A percentile compares a stretch with the other conserved stretches of the same genome.
phyloP scores from a whole-genome alignment of 2,113 vertebrate species.

The Ciconia boyciana region DNA sequence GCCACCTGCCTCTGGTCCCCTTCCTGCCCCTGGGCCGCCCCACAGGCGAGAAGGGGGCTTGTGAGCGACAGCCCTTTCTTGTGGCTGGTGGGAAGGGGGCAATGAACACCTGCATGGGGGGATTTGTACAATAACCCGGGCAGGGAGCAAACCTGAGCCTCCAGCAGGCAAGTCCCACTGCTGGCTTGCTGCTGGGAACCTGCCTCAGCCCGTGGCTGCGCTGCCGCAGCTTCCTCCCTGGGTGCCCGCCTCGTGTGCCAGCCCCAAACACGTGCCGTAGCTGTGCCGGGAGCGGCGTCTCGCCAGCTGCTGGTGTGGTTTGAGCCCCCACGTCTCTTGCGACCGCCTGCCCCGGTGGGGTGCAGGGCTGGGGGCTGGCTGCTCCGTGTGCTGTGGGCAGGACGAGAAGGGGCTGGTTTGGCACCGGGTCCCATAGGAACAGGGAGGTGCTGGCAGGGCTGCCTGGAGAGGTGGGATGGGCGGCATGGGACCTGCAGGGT shows the following conservation, averaged over 20 bases:
- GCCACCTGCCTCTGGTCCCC: neutral
- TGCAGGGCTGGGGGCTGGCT: neutral
- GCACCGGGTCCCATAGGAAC: neutral
- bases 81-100: neutral
- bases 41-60: neutral
- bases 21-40: neutral
- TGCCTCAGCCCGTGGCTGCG: fast-evolving
- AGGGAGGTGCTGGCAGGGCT: neutral
- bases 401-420: neutral
- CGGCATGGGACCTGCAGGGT: neutral
- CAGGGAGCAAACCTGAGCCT: neutral
- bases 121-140: neutral
- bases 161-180: neutral
- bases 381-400: neutral
- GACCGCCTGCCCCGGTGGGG: fast-evolving
- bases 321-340: neutral
- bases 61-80: neutral
- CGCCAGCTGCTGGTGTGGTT: neutral
- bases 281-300: neutral
- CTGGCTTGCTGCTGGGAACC: neutral
- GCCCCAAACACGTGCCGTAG: fast-evolving
- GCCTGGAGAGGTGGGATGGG: neutral
- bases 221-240: neutral
- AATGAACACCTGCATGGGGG: neutral
- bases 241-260: fast-evolving